phyloP scores from a whole-genome alignment of 2,888 invertebrate species.

The Xestia xanthographa region DNA sequence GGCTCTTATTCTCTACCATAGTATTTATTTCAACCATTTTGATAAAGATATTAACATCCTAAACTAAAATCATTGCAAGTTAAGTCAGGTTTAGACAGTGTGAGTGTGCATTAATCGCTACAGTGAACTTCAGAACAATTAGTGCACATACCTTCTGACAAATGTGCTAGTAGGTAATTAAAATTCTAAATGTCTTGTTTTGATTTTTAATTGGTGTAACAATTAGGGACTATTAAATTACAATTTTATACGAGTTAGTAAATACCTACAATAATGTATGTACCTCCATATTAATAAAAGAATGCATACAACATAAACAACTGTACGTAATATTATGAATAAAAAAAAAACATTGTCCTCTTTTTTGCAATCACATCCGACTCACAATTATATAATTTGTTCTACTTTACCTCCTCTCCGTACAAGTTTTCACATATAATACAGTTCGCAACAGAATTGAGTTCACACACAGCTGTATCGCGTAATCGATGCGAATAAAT shows the following conservation, averaged over 20 bases:
- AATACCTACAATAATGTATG: background rate
- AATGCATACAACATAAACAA: slow-evolving; percentile 21
- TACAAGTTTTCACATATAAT: slow-evolving; percentile 59
- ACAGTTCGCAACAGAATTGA: slow-evolving; percentile 63
- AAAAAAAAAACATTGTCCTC: slow-evolving; percentile 34
- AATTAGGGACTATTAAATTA: slow-evolving; percentile 37
- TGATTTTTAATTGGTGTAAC: slow-evolving; percentile 24
- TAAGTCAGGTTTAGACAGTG: background rate
- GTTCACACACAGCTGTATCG: slow-evolving; percentile 64
- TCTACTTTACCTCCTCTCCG: slow-evolving; percentile 57
- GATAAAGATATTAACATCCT: background rate
- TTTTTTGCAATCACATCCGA: slow-evolving; percentile 51
- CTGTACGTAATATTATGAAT: slow-evolving; percentile 17
- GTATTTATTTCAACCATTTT: background rate
- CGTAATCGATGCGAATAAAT: slow-evolving; percentile 72
- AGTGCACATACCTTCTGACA: background rate
- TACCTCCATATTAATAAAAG: background rate
- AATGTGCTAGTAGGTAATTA: slow-evolving; percentile 16
- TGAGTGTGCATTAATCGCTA: slow-evolving; percentile 9
- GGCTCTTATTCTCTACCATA: background rate
- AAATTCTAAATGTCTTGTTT: slow-evolving; percentile 42
- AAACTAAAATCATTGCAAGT: too few relatives aligned
- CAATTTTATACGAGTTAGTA: slow-evolving; percentile 13
- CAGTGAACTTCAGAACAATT: slow-evolving; percentile 29
- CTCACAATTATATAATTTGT: slow-evolving; percentile 66